These are phyloP conservation scores for Folsomia manolachei DNA, from an alignment of 2,888 invertebrate species.

Conservation along the genomic window DNA sequence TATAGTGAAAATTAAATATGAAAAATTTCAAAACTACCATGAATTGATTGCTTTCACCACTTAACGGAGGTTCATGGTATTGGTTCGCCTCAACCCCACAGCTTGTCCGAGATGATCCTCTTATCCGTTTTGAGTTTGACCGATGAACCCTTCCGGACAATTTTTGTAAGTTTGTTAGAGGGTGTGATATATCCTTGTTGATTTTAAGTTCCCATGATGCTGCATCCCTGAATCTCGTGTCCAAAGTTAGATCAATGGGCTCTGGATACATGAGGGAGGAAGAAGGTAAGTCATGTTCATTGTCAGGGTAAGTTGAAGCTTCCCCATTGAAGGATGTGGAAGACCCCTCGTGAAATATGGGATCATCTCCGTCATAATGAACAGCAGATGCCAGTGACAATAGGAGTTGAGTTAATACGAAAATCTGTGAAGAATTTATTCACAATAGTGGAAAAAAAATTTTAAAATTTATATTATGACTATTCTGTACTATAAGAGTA, in stretches of 20 bases:
- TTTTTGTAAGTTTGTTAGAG: no score
- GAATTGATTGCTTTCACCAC: no score
- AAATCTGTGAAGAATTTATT: no score
- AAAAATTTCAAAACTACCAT: no score
- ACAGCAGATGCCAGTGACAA: not conserved
- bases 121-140: not conserved
- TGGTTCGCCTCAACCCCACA: not conserved
- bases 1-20: not conserved
- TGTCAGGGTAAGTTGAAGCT: no score
- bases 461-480: no score
- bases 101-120: not conserved
- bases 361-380: not conserved
- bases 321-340: not conserved
- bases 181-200: no score
- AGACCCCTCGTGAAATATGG: not conserved
- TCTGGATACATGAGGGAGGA: not conserved
- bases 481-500: no score
- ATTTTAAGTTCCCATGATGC: not conserved
- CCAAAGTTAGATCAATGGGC: not conserved
- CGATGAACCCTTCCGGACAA: no score
- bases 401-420: no score
- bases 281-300: not conserved
- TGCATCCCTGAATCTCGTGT: not conserved
- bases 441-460: no score
- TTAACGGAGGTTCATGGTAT: not conserved